A percentile compares a stretch with the other conserved stretches of the same genome.
Conservation (phyloP, 2,888 invertebrate species). For the Aspidapion aeneum region DNA sequence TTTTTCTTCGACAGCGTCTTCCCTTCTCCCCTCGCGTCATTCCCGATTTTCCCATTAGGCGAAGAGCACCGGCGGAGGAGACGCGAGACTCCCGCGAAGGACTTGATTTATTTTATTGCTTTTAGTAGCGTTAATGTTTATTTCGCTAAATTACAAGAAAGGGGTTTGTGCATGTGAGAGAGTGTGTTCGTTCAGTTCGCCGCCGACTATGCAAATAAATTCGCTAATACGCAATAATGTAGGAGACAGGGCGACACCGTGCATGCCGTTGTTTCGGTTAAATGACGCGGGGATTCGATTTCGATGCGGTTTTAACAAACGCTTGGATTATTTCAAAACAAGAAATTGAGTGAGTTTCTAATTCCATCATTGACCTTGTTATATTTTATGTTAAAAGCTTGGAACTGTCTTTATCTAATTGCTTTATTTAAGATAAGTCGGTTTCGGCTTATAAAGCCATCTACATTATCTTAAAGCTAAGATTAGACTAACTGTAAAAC, state of each 20-base stretch:
- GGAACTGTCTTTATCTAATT: no score
- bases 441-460: no score
- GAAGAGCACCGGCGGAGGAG: constrained; percentile 11
- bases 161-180: constrained; percentile 48
- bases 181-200: constrained; percentile 18
- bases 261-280: constrained; percentile 9
- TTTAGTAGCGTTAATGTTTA: constrained; percentile 57
- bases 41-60: constrained; percentile 34
- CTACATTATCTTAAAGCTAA: no score
- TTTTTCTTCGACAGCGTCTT: constrained; percentile 2
- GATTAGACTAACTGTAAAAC: no score
- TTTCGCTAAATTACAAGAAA: constrained; percentile 57
- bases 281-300: constrained; percentile 4
- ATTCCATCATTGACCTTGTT: no score
- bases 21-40: constrained; percentile 13
- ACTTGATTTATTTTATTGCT: constrained; percentile 57
- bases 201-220: constrained; percentile 34
- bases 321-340: not conserved
- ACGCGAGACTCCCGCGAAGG: constrained; percentile 25
- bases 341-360: no score
- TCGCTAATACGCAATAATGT: constrained; percentile 31
- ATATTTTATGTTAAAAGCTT: no score
- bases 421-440: no score
- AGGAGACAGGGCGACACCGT: constrained; percentile 22
- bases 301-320: not conserved